A percentile compares a stretch with the other conserved stretches of the same genome.
phyloP scores from a whole-genome alignment of 2,888 invertebrate species.

The Camptogramma bilineatum region DNA sequence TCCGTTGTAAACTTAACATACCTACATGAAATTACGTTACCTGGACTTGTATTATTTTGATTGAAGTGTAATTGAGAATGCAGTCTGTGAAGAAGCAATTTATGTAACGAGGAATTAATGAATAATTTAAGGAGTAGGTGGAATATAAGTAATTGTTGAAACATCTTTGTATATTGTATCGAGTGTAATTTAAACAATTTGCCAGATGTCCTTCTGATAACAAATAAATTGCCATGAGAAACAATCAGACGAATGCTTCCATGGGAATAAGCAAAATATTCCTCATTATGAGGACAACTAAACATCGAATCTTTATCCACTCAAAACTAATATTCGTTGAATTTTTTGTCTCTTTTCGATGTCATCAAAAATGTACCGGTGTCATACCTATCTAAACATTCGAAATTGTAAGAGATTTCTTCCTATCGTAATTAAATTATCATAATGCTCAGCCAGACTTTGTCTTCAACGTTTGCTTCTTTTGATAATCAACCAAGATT shows the following conservation, averaged over 20 bases:
- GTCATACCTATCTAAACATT: too few species aligned
- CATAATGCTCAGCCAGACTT: too few species aligned
- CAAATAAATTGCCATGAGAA: conserved; percentile 21
- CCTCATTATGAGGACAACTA: too few species aligned
- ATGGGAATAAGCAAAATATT: not conserved
- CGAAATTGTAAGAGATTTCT: too few species aligned
- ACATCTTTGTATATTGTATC: not conserved
- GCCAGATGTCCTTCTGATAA: conserved; percentile 24
- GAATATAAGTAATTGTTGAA: not conserved
- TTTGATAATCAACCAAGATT: too few species aligned
- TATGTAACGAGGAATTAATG: not conserved
- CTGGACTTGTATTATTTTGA: not conserved
- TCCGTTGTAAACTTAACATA: conserved; percentile 8
- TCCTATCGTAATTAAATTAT: too few species aligned
- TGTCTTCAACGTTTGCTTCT: too few species aligned
- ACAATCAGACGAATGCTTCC: not conserved
- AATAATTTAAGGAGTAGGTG: not conserved
- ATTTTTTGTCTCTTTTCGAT: not conserved
- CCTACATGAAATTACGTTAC: not conserved
- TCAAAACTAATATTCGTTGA: not conserved
- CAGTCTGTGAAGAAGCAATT: not conserved
- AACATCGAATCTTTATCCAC: too few species aligned
- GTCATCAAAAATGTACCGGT: too few species aligned
- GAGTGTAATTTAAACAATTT: conserved; percentile 8
- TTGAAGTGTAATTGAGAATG: not conserved